Conservation (phyloP, 92 coral and sea anemone species). For the Bergia puertoricense region DNA sequence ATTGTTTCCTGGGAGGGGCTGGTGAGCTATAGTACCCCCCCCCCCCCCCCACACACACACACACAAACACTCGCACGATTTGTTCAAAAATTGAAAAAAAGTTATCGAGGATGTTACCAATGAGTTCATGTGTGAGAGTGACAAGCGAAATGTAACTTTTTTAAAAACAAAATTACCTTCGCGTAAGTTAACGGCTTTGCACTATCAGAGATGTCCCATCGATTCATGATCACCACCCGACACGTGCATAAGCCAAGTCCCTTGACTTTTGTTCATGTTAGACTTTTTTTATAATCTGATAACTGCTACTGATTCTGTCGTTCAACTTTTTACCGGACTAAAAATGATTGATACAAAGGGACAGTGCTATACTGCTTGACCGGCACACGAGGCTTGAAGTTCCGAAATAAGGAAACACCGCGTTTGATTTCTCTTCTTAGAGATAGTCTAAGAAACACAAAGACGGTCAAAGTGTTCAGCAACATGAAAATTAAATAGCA, state of each 20-base stretch:
- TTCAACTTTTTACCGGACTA: background rate
- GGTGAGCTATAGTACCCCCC: background rate
- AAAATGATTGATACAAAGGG: too few species aligned
- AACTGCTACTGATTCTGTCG: background rate
- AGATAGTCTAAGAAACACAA: too few species aligned
- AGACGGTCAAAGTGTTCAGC: too few species aligned
- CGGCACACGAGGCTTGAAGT: too few species aligned
- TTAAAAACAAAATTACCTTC: too few species aligned
- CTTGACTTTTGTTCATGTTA: background rate
- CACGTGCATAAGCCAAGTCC: background rate
- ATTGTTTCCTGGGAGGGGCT: background rate
- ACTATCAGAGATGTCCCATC: background rate
- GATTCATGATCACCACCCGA: background rate
- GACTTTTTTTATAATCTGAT: too few species aligned
- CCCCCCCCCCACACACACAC: background rate
- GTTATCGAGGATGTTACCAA: too few species aligned
- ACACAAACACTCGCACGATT: too few species aligned
- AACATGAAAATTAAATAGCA: too few species aligned
- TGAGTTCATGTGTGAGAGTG: background rate
- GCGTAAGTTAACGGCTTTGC: background rate
- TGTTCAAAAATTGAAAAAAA: background rate
- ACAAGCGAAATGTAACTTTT: background rate
- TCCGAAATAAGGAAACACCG: too few species aligned
- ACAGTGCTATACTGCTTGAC: too few species aligned
- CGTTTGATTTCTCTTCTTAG: too few species aligned